phyloP scores from a whole-genome alignment of 2,797 vertebrate species.

The Coregonus ussuriensis region DNA sequence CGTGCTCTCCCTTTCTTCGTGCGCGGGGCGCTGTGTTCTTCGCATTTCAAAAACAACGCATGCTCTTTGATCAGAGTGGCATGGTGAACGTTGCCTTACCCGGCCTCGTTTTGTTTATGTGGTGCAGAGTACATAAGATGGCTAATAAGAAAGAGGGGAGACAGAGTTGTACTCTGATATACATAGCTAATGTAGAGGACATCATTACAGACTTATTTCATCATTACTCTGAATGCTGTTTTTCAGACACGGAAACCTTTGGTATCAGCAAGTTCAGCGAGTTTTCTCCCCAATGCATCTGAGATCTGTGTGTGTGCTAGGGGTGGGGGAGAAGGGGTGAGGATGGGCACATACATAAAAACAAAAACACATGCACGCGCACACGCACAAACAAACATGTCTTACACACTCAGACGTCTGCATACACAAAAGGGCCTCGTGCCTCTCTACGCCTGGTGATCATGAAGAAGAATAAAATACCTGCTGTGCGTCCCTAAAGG shows the following conservation, averaged over 20 bases:
- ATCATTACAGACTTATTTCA: constrained; percentile 10
- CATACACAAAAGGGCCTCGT: not conserved
- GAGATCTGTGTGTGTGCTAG: not conserved
- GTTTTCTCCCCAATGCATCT: not conserved
- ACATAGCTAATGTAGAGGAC: not conserved
- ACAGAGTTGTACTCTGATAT: not conserved
- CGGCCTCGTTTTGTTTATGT: constrained; percentile 12
- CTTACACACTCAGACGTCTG: no score
- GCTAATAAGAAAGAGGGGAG: not conserved
- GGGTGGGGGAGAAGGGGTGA: not conserved
- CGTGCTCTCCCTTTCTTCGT: constrained; percentile 27
- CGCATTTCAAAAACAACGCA: constrained; percentile 42
- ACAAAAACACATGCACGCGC: not conserved
- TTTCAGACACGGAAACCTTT: not conserved
- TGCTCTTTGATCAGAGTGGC: constrained; percentile 52
- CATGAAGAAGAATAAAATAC: not conserved
- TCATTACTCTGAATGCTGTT: not conserved
- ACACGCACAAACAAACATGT: not conserved
- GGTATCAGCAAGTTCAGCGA: constrained; percentile 3
- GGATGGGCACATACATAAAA: not conserved
- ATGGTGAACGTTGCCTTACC: constrained; percentile 16
- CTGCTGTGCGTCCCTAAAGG: not conserved
- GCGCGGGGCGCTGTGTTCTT: constrained; percentile 28
- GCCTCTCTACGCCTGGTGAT: not conserved
- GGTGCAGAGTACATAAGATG: constrained; percentile 12